A percentile compares a stretch with the other conserved stretches of the same genome.
These are phyloP conservation scores for Epinotia bilunana DNA, from an alignment of 2,888 invertebrate genomes.

Conservation along the genomic window DNA sequence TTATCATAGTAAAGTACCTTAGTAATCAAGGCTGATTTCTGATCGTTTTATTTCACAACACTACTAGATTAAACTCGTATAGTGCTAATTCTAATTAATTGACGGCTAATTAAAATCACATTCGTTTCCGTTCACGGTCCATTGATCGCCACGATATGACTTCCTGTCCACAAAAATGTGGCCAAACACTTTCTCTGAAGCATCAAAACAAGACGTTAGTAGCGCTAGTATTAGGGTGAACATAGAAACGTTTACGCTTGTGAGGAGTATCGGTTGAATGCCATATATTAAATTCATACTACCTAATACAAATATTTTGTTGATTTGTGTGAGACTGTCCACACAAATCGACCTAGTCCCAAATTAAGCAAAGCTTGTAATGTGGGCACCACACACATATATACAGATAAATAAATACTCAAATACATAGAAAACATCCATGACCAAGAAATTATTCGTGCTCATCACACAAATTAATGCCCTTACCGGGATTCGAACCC, in stretches of 20 bases:
- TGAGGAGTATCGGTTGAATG: not conserved
- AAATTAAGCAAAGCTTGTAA: too few species aligned
- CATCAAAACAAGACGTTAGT: conserved; percentile 37
- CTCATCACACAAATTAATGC: too few species aligned
- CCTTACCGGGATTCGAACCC: too few species aligned
- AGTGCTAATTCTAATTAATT: conserved; percentile 27
- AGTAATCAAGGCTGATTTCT: conserved; percentile 11
- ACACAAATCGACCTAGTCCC: too few species aligned
- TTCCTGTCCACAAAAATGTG: conserved; percentile 44
- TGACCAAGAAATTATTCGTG: too few species aligned
- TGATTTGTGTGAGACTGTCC: too few species aligned
- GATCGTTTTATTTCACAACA: conserved; percentile 24
- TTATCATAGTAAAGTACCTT: not conserved
- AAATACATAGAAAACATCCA: too few species aligned
- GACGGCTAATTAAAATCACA: conserved; percentile 40
- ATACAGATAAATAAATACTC: too few species aligned
- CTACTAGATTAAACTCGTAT: conserved; percentile 22
- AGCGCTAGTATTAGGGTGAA: not conserved
- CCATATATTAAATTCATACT: not conserved
- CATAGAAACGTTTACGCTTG: not conserved
- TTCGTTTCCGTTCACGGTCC: conserved; percentile 41
- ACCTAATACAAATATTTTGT: too few species aligned
- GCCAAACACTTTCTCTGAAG: conserved; percentile 39
- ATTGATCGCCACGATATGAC: conserved; percentile 27
- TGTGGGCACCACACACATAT: too few species aligned